These are phyloP conservation scores for Catharus ustulatus DNA, from an alignment of 2,797 vertebrate genomes.

Conservation along the genomic window DNA sequence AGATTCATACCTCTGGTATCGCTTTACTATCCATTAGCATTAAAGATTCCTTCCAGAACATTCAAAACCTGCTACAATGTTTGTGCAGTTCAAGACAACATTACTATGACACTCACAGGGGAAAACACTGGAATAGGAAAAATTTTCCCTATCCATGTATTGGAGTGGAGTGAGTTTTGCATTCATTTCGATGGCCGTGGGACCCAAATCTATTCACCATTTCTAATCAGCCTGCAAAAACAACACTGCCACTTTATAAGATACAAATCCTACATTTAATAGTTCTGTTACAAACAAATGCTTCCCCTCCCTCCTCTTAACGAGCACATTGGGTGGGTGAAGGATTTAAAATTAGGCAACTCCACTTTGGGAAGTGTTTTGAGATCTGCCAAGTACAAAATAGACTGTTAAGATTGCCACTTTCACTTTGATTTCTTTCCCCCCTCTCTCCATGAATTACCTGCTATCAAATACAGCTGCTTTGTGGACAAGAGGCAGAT, in stretches of 20 bases:
- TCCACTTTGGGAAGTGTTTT: background rate
- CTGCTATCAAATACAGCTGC: background rate
- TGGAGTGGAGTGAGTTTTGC: background rate
- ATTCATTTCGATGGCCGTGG: background rate
- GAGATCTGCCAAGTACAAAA: background rate
- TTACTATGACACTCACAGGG: background rate
- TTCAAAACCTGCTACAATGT: background rate
- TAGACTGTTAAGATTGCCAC: background rate
- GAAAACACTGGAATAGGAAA: background rate
- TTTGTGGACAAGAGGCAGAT: background rate
- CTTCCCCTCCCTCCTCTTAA: background rate
- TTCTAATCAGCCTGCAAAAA: background rate
- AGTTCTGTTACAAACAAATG: background rate
- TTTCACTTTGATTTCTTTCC: background rate
- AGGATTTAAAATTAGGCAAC: background rate
- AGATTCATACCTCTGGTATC: slow-evolving; percentile 33
- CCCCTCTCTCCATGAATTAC: background rate
- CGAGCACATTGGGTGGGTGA: background rate
- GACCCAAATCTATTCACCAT: background rate
- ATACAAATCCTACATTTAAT: background rate
- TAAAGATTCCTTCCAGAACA: background rate
- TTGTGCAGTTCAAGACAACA: background rate
- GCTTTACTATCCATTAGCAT: background rate
- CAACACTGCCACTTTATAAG: background rate
- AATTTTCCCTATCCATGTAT: background rate